Percentiles rank a stretch among this genome's conserved stretches.
Evolutionary conservation across 2,888 invertebrate genomes (phyloP).

Genomic region (Leptodirus hochenwartii): DNA sequence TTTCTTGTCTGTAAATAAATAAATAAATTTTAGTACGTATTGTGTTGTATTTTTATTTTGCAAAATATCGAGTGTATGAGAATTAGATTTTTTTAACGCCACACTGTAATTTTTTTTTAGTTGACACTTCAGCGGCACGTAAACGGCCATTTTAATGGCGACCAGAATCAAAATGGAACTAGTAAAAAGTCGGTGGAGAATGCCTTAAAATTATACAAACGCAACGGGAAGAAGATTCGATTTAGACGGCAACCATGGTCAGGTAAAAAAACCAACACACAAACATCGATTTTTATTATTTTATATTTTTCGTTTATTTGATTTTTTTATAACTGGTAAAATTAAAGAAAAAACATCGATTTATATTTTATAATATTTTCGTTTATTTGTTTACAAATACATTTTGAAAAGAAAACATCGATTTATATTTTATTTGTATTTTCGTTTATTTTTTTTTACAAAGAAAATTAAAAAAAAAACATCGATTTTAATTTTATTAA

Average conservation of each 20-base stretch:
- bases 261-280: constrained; percentile 39
- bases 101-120: constrained; percentile 32
- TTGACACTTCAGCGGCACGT: constrained; percentile 79
- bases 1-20: too few species aligned
- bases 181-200: constrained; percentile 57
- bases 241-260: constrained; percentile 79
- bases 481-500: constrained; percentile 2
- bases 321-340: too few species aligned
- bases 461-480: constrained; percentile 1
- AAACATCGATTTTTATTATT: not conserved
- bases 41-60: too few species aligned
- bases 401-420: too few species aligned
- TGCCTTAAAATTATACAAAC: constrained; percentile 59
- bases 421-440: too few species aligned
- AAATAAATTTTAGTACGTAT: too few species aligned
- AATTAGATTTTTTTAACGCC: too few species aligned
- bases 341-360: too few species aligned
- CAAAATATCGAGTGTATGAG: too few species aligned
- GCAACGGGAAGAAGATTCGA: constrained; percentile 77
- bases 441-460: not conserved
- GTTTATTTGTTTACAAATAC: too few species aligned
- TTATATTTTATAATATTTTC: too few species aligned
- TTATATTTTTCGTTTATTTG: too few species aligned
- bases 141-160: constrained; percentile 73
- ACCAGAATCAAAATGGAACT: constrained; percentile 37